These are phyloP conservation scores for Elanus axillaris DNA, from an alignment of 2,113 vertebrate genomes.

Conservation along the genomic window DNA sequence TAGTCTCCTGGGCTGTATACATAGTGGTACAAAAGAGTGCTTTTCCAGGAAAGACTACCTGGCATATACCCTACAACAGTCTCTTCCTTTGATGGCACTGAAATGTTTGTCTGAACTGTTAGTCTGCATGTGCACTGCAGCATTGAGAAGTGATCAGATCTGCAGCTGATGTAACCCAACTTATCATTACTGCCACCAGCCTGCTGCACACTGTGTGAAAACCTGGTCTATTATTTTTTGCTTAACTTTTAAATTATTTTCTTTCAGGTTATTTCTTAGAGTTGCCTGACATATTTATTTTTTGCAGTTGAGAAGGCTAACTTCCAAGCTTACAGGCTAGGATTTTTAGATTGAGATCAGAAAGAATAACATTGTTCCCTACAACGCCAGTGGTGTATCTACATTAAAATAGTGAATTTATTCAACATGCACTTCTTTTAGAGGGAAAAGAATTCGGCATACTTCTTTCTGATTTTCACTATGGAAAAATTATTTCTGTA, in stretches of 20 bases:
- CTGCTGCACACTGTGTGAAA: not conserved
- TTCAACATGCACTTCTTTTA: not conserved
- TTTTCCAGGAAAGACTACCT: not conserved
- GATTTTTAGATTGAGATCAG: not conserved
- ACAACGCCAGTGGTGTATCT: not conserved
- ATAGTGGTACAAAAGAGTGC: not conserved
- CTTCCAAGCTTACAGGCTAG: not conserved
- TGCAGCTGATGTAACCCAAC: not conserved
- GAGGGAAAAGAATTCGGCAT: not conserved
- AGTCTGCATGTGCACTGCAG: not conserved
- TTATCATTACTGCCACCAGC: not conserved
- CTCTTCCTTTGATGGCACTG: not conserved
- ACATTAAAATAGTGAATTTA: not conserved
- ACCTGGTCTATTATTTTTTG: not conserved
- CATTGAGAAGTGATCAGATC: not conserved
- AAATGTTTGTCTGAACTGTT: not conserved
- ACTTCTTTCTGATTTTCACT: not conserved
- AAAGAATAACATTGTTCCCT: not conserved
- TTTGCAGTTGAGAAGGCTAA: not conserved
- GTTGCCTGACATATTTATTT: not conserved
- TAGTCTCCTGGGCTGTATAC: not conserved
- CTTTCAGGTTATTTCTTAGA: not conserved
- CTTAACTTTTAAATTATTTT: not conserved
- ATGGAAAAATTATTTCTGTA: not conserved
- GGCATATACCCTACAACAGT: not conserved